phyloP scores from a whole-genome alignment of 2,888 invertebrate genomes.

The Drosophila engyochracea region DNA sequence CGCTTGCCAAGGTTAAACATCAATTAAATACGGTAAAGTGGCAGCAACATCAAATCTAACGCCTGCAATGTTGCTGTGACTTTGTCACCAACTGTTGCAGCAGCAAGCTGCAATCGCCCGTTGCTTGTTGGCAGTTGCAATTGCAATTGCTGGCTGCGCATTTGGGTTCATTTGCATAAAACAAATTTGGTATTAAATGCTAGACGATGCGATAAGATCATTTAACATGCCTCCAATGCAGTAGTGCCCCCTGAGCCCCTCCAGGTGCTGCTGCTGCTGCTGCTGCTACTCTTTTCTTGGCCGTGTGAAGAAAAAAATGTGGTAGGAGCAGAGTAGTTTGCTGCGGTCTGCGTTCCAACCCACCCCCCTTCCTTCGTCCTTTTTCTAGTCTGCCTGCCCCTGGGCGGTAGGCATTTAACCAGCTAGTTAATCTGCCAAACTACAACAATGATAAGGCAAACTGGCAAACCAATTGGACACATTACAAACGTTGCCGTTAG shows the following conservation, averaged over 20 bases:
- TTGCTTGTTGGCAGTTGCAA: constrained; percentile 32
- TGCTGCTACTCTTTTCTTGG: constrained; percentile 1
- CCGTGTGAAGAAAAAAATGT: constrained; percentile 63
- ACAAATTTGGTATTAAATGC: constrained; percentile 84
- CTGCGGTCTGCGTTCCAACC: neutral
- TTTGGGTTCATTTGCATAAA: constrained; percentile 82
- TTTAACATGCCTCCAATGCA: constrained; percentile 63
- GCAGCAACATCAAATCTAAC: constrained; percentile 68
- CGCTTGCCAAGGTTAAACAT: constrained; percentile 76
- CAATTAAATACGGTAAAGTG: constrained; percentile 75
- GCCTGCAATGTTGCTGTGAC: constrained; percentile 47
- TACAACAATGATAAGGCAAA: constrained; percentile 55
- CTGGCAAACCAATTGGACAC: constrained; percentile 61
- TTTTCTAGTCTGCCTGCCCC: constrained; percentile 11
- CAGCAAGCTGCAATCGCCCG: constrained; percentile 35
- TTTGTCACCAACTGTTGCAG: constrained; percentile 63
- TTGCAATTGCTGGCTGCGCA: constrained; percentile 36
- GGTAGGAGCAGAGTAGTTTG: constrained; percentile 41
- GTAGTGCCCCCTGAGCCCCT: neutral
- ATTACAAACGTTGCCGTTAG: constrained; percentile 76
- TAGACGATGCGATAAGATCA: constrained; percentile 80
- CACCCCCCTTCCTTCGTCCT: neutral
- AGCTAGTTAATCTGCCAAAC: constrained; percentile 41
- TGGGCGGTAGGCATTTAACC: constrained; percentile 23
- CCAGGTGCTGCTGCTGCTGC: neutral